Base-by-base conservation (phyloP, 2,113 vertebrate species). In the Rostratula benghalensis region DNA sequence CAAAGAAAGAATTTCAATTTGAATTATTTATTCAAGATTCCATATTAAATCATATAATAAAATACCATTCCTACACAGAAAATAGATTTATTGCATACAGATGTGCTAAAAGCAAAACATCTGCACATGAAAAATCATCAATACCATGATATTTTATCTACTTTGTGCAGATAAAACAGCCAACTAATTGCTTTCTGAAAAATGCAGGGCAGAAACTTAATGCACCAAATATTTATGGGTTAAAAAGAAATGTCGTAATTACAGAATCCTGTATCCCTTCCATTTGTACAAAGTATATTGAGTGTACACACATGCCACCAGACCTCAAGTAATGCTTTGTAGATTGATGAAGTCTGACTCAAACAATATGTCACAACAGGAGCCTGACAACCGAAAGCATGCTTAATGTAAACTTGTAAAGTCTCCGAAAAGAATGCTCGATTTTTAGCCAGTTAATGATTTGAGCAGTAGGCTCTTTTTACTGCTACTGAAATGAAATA, bases 11-110 rank as follows among this genome's bases (percentile, higher is more conserved):
- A 86, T 94, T 96, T 90, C 73, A 89, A 96, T 96, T 96, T 96
- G 93, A 97, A 94, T 97, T 97, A 97, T 98, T 98, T 97, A 98
- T 97, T 96, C 94, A 97, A 97, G 97, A 96, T 96, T 97, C 97
- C 94, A 96, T 96, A 90, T 96, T 90, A 97, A 98, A 97, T 97
- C 96, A 93, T 92, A 97, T 96, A 97, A 97, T 97, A 97, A 98
- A 98, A 97, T 95, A 89, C 76, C 28, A 41, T 94, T 93, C 94
- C 97, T 97, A 96, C 93, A 94, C 76, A 95, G 97, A 97, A 96
- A 95, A 95, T 92, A 87, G 95, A 95, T 96, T 97, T 97, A 98
- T 97, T 97, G 91, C 95, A 97, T 75, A 73, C 97, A 98, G 98
- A 98, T 98, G 97, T 97, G 93, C 89, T 95, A 96, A 93, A 89